Conservation (phyloP, 2,888 invertebrate species). For the Hyles lineata region DNA sequence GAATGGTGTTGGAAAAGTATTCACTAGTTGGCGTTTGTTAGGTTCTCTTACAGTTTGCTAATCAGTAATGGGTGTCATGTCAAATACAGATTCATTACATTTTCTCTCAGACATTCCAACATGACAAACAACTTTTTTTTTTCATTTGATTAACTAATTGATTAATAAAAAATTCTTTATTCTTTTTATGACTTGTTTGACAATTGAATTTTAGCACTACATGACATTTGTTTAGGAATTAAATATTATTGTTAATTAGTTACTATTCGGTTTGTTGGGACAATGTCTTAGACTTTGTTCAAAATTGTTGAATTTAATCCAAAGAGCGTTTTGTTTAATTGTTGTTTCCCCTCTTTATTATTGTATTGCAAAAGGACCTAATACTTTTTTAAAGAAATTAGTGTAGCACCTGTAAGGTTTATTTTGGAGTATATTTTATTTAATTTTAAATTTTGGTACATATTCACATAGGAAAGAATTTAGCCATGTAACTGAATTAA, state of each 20-base stretch:
- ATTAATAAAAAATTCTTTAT: background rate
- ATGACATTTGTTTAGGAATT: background rate
- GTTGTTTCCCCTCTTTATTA: background rate
- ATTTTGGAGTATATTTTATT: no score
- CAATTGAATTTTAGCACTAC: no score
- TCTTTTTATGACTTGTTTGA: no score
- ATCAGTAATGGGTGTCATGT: background rate
- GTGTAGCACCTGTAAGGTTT: background rate
- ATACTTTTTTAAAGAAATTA: background rate
- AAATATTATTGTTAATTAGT: background rate
- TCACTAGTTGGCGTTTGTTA: no score
- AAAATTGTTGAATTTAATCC: background rate
- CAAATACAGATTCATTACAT: background rate
- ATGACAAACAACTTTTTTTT: background rate
- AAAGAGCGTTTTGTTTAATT: slow-evolving; percentile 9
- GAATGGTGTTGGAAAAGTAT: background rate
- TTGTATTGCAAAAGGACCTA: background rate
- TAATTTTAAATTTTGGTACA: no score
- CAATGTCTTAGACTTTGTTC: background rate
- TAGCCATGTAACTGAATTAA: no score
- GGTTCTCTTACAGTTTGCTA: background rate
- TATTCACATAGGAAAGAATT: no score
- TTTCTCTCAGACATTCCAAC: background rate
- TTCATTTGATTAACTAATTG: background rate
- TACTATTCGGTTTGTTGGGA: background rate